phyloP scores from a whole-genome alignment of 2,888 invertebrate species.

The Athrips mouffetella region DNA sequence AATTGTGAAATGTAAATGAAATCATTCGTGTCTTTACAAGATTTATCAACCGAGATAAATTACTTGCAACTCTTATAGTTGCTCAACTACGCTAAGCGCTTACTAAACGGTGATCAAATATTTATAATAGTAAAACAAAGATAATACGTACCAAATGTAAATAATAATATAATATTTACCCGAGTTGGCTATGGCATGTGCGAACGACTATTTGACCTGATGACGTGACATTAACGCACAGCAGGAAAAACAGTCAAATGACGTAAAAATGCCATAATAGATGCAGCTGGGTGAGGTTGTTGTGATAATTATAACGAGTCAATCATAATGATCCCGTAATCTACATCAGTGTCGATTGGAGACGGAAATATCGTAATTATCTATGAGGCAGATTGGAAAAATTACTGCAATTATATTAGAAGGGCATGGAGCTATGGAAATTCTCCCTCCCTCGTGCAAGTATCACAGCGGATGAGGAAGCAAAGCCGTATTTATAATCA shows the following conservation, averaged over 20 bases:
- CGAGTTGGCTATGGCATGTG: not conserved
- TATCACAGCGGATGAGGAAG: slow-evolving; percentile 4
- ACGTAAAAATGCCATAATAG: slow-evolving; percentile 3
- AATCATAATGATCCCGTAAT: slow-evolving; percentile 7
- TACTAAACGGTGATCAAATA: slow-evolving; percentile 2
- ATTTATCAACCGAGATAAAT: slow-evolving; percentile 6
- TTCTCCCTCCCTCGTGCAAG: not conserved
- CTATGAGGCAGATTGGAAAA: slow-evolving; percentile 11
- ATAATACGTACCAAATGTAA: not conserved
- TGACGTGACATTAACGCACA: not conserved
- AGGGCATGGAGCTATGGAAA: slow-evolving; percentile 17
- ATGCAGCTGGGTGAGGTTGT: not conserved
- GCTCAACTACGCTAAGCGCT: not conserved
- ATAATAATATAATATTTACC: not conserved
- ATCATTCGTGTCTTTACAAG: not conserved
- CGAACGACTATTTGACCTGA: slow-evolving; percentile 6
- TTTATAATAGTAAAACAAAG: not conserved
- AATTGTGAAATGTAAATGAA: slow-evolving; percentile 7
- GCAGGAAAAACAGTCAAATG: not conserved
- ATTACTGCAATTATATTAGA: slow-evolving; percentile 15
- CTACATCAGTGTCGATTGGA: slow-evolving; percentile 10
- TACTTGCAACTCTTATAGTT: not conserved
- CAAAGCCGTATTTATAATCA: slow-evolving; percentile 5
- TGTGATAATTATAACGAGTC: slow-evolving; percentile 7
- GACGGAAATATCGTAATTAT: slow-evolving; percentile 15